Percentiles rank a stretch among this genome's conserved stretches.
Conservation (phyloP, 2,113 vertebrate species). For the Hippocampus guttulatus region DNA sequence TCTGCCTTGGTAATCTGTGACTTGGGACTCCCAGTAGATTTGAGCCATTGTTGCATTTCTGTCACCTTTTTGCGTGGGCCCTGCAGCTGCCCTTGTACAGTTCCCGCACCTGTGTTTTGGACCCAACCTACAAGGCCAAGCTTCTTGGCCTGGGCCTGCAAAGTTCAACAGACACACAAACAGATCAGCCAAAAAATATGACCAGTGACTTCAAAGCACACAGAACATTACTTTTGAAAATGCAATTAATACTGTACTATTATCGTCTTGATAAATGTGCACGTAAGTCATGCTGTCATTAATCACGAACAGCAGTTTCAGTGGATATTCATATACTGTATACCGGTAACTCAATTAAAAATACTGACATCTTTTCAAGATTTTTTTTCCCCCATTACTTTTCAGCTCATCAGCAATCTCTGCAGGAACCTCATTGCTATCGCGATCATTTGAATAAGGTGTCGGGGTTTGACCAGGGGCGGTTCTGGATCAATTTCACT, state of each 20-base stretch:
- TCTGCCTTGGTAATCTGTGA: constrained; percentile 79
- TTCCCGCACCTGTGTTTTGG: constrained; percentile 81
- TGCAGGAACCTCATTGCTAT: too few species aligned
- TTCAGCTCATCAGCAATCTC: too few species aligned
- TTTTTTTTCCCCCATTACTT: too few species aligned
- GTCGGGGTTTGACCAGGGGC: too few species aligned
- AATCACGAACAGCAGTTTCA: too few species aligned
- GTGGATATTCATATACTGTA: too few species aligned
- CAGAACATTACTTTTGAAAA: not conserved
- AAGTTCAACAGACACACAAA: not conserved
- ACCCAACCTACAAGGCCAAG: constrained; percentile 93
- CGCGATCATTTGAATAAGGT: too few species aligned
- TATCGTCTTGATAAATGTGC: not conserved
- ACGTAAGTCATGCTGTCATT: not conserved
- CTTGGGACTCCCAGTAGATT: constrained; percentile 83
- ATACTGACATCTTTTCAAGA: too few species aligned
- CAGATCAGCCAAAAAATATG: not conserved
- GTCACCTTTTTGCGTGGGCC: constrained; percentile 73
- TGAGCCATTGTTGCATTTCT: constrained; percentile 87
- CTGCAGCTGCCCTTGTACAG: constrained; percentile 85
- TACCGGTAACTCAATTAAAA: too few species aligned
- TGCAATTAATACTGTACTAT: not conserved
- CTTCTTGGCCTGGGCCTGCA: constrained; percentile 81
- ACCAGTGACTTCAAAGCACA: not conserved
- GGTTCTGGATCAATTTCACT: too few species aligned